These are phyloP conservation scores for Nipponia nippon DNA, from an alignment of 2,113 vertebrate genomes.

Conservation along the genomic window DNA sequence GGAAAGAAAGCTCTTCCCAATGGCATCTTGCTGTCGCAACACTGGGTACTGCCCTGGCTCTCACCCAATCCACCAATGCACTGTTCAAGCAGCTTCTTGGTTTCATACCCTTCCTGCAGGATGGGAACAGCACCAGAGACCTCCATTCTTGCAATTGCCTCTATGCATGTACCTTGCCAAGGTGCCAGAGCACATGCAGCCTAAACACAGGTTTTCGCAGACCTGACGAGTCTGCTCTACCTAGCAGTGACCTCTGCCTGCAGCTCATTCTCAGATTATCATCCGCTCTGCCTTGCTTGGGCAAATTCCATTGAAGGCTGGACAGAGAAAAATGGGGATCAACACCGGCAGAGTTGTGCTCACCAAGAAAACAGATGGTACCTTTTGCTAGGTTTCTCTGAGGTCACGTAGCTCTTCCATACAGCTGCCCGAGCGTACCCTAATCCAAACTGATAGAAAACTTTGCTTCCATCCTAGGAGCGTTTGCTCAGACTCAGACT, in stretches of 20 bases:
- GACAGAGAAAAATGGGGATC: not conserved
- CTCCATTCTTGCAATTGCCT: not conserved
- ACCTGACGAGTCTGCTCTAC: not conserved
- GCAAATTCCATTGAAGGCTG: not conserved
- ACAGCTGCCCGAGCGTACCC: accelerated
- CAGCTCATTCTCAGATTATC: not conserved
- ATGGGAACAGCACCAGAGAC: not conserved
- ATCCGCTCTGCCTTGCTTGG: not conserved
- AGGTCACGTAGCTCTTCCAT: not conserved
- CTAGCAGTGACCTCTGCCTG: not conserved
- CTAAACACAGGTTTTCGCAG: not conserved
- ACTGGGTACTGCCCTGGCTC: not conserved
- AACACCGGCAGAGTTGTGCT: not conserved
- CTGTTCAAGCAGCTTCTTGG: not conserved
- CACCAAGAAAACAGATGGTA: not conserved
- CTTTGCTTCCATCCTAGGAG: not conserved
- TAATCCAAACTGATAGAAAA: not conserved
- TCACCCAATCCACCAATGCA: not conserved
- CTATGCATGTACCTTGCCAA: accelerated
- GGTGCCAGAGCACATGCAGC: not conserved
- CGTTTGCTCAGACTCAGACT: not conserved
- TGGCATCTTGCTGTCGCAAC: not conserved
- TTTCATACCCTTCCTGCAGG: not conserved
- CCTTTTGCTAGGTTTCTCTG: not conserved
- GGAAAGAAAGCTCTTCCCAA: not conserved